Evolutionary conservation across 2,888 invertebrate species (phyloP).

Genomic region (Lepidocyrtoides sp.): DNA sequence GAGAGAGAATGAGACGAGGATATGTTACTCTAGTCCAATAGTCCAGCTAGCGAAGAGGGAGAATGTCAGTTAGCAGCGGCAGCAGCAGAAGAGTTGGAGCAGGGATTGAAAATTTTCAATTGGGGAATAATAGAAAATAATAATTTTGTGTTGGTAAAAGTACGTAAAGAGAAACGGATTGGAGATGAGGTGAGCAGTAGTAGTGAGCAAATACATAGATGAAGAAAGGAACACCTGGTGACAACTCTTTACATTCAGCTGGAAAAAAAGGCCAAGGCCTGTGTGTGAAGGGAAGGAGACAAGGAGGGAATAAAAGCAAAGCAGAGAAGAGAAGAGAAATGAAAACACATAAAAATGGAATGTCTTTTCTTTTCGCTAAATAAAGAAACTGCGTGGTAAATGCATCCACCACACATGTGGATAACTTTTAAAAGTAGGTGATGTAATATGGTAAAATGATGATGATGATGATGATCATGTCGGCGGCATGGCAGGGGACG

Average conservation of each 20-base stretch:
- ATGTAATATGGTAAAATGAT: background rate
- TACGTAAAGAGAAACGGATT: too few species aligned
- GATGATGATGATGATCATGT: background rate
- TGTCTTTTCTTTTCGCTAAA: background rate
- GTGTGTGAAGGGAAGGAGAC: background rate
- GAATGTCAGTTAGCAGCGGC: background rate
- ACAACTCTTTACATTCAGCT: background rate
- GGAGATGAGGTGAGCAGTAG: background rate
- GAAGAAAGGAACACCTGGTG: conserved; percentile 40
- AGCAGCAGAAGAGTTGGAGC: background rate
- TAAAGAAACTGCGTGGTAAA: background rate
- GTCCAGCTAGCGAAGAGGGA: too few species aligned
- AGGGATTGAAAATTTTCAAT: conserved; percentile 37
- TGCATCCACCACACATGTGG: too few species aligned
- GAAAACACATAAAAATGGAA: conserved; percentile 5
- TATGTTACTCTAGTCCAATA: too few species aligned
- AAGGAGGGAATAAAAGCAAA: too few species aligned
- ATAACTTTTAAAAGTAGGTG: too few species aligned
- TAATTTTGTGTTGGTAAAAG: too few species aligned
- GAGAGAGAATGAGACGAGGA: background rate
- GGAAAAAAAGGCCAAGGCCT: conserved; percentile 54
- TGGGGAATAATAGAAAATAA: conserved; percentile 17
- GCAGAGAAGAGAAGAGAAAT: too few species aligned
- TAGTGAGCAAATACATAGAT: background rate
- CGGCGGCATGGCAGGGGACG: background rate